phyloP scores from a whole-genome alignment of 2,888 invertebrate genomes.

The Megalurothrips usitatus region DNA sequence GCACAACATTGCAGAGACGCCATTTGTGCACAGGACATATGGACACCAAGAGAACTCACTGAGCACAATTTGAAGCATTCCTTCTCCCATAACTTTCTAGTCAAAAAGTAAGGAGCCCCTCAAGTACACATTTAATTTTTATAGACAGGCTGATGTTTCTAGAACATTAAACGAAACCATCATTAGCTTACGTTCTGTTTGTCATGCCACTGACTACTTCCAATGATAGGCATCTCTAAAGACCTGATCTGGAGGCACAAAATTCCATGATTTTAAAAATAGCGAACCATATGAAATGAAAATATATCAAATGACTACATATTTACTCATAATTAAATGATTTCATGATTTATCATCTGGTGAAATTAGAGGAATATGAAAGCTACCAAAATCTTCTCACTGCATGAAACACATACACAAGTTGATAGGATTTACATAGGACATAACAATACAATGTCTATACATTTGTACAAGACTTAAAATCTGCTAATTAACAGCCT shows the following conservation, averaged over 20 bases:
- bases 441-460: conserved; percentile 25
- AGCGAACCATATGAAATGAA: conserved; percentile 30
- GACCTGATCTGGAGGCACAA: neutral
- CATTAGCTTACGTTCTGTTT: too few relatives aligned
- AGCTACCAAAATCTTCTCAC: conserved; percentile 20
- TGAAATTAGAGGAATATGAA: conserved; percentile 23
- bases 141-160: too few relatives aligned
- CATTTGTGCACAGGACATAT: too few relatives aligned
- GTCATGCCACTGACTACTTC: too few relatives aligned
- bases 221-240: neutral
- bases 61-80: too few relatives aligned
- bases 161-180: too few relatives aligned
- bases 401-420: conserved; percentile 13
- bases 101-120: neutral
- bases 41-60: too few relatives aligned
- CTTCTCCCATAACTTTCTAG: neutral
- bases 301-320: conserved; percentile 31
- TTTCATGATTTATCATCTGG: conserved; percentile 20
- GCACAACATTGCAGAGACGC: too few relatives aligned
- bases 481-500: conserved; percentile 24
- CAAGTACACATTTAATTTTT: neutral
- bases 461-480: conserved; percentile 27
- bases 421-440: conserved; percentile 20
- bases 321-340: conserved; percentile 23
- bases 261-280: conserved; percentile 27